These are phyloP conservation scores for Zoanthus sociatus DNA, from an alignment of 92 coral and sea anemone genomes.

Conservation along the genomic window DNA sequence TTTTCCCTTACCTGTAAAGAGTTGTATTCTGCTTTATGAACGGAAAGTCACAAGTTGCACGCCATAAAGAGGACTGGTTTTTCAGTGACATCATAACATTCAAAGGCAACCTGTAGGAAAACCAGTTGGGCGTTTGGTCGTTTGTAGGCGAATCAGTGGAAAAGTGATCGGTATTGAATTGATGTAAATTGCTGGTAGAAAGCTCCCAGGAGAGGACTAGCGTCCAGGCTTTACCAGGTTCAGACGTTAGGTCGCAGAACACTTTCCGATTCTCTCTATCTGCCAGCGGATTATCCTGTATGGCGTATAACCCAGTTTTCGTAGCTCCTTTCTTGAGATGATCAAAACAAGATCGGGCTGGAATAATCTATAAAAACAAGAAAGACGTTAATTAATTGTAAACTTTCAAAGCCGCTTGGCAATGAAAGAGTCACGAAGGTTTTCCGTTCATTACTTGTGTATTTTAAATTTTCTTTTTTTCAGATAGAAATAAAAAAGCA, in stretches of 20 bases:
- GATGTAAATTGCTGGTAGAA: not conserved
- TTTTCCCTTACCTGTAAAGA: slow-evolving; percentile 8
- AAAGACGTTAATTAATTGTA: not conserved
- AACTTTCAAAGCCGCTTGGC: not conserved
- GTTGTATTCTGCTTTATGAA: not conserved
- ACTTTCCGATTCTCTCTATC: slow-evolving; percentile 19
- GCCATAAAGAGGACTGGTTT: slow-evolving; percentile 18
- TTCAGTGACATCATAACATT: slow-evolving; percentile 25
- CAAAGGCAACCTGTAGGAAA: slow-evolving; percentile 24
- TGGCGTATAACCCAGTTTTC: not conserved
- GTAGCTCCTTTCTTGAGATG: slow-evolving; percentile 16
- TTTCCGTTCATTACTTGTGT: not conserved
- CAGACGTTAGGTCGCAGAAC: slow-evolving; percentile 21
- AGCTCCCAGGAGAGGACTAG: slow-evolving; percentile 20
- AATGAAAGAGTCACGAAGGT: not conserved
- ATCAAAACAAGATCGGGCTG: slow-evolving; percentile 21
- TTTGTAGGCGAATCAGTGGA: not conserved
- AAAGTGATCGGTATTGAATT: slow-evolving; percentile 1
- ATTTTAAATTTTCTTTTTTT: too few relatives aligned
- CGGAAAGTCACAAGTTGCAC: slow-evolving; percentile 14
- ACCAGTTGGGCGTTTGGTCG: slow-evolving; percentile 13
- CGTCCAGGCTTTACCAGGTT: slow-evolving; percentile 27
- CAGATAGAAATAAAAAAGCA: too few relatives aligned
- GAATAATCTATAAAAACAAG: not conserved
- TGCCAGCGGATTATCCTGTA: slow-evolving; percentile 11